Conservation (phyloP, 2,797 vertebrate genomes). For the Catamblyrhynchus diadema region DNA sequence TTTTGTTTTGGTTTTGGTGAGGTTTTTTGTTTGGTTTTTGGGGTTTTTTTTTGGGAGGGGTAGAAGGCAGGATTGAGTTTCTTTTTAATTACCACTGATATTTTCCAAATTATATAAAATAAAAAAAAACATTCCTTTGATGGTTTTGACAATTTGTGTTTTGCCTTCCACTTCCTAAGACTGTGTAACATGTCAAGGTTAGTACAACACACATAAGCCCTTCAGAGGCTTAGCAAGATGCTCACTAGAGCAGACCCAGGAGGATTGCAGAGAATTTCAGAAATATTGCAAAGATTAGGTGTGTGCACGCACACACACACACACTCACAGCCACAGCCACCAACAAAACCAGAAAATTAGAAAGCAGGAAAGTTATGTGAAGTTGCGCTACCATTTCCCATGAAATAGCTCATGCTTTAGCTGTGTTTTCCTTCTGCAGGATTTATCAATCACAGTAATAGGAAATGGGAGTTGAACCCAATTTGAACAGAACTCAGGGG, state of each 20-base stretch:
- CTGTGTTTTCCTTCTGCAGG: background rate
- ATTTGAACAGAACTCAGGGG: background rate
- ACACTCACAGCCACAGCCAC: background rate
- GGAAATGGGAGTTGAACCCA: background rate
- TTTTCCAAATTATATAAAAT: conserved; percentile 19
- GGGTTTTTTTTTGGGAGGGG: too few species aligned
- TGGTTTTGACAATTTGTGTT: background rate
- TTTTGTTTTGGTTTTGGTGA: background rate
- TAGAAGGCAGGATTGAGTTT: background rate
- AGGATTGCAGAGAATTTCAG: background rate
- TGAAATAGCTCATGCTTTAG: background rate
- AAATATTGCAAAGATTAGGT: background rate
- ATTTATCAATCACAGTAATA: background rate
- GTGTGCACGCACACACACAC: background rate
- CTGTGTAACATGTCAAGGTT: background rate
- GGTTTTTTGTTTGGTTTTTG: background rate
- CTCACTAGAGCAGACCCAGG: background rate
- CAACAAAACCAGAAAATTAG: background rate
- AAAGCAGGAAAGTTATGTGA: background rate
- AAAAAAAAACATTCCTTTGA: background rate
- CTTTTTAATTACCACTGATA: background rate
- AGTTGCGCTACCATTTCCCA: background rate
- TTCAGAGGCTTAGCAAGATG: background rate
- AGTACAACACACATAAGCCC: background rate
- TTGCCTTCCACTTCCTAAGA: background rate